These are phyloP conservation scores for Lithobates sylvaticus DNA, from an alignment of 2,797 vertebrate species.

Conservation along the genomic window DNA sequence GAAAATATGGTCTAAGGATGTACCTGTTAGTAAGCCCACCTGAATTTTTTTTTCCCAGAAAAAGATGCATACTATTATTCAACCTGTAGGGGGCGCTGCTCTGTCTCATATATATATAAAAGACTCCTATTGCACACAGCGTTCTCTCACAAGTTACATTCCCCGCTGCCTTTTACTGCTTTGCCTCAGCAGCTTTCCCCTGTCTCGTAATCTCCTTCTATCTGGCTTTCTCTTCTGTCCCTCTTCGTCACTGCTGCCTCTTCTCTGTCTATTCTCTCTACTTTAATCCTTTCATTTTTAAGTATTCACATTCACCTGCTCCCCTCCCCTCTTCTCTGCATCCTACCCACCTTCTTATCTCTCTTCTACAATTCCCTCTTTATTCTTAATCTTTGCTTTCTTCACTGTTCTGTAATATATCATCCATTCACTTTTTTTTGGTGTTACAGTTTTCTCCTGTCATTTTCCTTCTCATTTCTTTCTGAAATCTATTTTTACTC, in stretches of 20 bases:
- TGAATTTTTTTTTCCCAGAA: not conserved
- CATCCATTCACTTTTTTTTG: slow-evolving; percentile 36
- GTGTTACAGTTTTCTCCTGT: slow-evolving; percentile 16
- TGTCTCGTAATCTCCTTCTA: slow-evolving; percentile 51
- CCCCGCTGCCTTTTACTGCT: slow-evolving; percentile 41
- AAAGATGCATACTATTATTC: slow-evolving; percentile 24
- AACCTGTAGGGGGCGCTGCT: slow-evolving; percentile 50
- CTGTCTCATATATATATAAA: slow-evolving; percentile 41
- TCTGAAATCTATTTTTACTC: slow-evolving; percentile 5
- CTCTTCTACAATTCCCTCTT: slow-evolving; percentile 27
- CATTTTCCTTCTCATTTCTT: slow-evolving; percentile 1
- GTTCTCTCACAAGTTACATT: slow-evolving; percentile 60
- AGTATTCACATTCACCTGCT: slow-evolving; percentile 56
- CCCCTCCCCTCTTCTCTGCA: slow-evolving; percentile 34
- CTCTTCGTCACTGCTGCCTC: slow-evolving; percentile 41
- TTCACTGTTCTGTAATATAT: slow-evolving; percentile 35
- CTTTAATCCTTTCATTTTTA: slow-evolving; percentile 43
- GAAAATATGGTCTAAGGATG: too few species aligned
- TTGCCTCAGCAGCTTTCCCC: slow-evolving; percentile 42
- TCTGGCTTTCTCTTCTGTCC: slow-evolving; percentile 44
- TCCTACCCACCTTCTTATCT: slow-evolving; percentile 31
- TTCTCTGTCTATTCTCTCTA: slow-evolving; percentile 24
- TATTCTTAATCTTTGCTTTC: slow-evolving; percentile 41
- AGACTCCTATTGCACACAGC: slow-evolving; percentile 14
- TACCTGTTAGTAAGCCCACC: not conserved